Conservation (phyloP, 2,797 vertebrate species). For the Scyliorhinus canicula region DNA sequence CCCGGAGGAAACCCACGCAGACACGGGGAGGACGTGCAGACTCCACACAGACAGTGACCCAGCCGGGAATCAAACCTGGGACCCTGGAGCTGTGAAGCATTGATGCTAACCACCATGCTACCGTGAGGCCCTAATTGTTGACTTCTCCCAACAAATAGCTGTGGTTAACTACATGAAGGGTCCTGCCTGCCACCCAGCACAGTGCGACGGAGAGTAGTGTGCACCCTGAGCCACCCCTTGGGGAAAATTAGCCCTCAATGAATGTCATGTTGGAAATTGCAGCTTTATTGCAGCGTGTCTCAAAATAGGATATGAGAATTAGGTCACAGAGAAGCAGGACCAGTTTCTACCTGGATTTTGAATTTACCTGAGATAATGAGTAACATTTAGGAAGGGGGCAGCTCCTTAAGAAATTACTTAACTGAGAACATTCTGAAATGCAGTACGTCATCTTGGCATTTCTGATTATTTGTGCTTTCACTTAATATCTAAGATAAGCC, state of each 20-base stretch:
- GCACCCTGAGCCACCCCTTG: not conserved
- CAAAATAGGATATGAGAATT: not conserved
- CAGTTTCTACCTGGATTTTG: constrained; percentile 7
- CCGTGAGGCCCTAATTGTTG: too few relatives aligned
- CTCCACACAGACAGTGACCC: too few relatives aligned
- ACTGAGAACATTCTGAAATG: not conserved
- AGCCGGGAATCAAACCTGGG: too few relatives aligned
- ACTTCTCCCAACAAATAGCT: not conserved
- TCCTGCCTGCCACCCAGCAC: not conserved
- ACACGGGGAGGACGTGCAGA: too few relatives aligned
- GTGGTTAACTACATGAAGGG: not conserved
- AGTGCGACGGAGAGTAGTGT: not conserved
- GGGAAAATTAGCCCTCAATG: not conserved
- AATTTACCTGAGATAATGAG: not conserved
- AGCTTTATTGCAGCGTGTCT: not conserved
- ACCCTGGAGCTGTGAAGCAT: too few relatives aligned
- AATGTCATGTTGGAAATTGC: not conserved
- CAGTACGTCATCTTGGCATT: not conserved
- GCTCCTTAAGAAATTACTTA: not conserved
- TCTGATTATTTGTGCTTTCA: not conserved
- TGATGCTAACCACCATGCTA: too few relatives aligned
- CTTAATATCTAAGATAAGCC: not conserved
- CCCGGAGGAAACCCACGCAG: too few relatives aligned
- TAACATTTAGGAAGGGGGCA: not conserved
- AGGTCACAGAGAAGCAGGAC: not conserved